phyloP scores from a whole-genome alignment of 2,113 vertebrate species.

The Trogon melanurus region DNA sequence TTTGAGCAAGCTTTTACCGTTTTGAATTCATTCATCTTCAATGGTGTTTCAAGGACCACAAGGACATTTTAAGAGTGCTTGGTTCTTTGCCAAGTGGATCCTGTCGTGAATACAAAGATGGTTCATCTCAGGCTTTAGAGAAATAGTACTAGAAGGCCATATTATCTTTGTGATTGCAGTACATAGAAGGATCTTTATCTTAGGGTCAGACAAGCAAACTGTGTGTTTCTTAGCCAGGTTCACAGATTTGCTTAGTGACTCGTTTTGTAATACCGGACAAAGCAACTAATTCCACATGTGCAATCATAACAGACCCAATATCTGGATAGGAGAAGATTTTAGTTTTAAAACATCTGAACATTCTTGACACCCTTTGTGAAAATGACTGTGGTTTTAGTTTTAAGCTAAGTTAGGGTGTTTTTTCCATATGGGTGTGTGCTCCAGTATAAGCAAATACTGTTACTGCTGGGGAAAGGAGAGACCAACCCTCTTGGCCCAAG shows the following conservation, averaged over 20 bases:
- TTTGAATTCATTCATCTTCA: not conserved
- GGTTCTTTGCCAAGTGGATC: not conserved
- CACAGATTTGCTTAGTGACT: not conserved
- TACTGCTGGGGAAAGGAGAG: not conserved
- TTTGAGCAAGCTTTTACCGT: not conserved
- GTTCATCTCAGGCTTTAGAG: not conserved
- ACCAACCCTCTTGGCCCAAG: not conserved
- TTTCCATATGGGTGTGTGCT: not conserved
- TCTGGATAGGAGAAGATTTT: not conserved
- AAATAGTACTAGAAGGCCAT: not conserved
- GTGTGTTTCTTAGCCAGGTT: not conserved
- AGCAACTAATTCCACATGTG: not conserved
- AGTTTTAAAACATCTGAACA: not conserved
- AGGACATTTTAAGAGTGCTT: not conserved
- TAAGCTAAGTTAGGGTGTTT: not conserved
- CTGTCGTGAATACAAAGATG: not conserved
- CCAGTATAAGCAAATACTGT: not conserved
- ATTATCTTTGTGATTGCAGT: not conserved
- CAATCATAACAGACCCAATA: not conserved
- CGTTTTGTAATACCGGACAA: not conserved
- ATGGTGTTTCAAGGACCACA: not conserved
- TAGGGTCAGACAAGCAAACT: not conserved
- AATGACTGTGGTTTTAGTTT: not conserved
- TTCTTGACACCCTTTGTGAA: not conserved
- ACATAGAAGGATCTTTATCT: not conserved